These are phyloP conservation scores for Lepisosteus osseus DNA, from an alignment of 2,113 vertebrate genomes.

Conservation along the genomic window DNA sequence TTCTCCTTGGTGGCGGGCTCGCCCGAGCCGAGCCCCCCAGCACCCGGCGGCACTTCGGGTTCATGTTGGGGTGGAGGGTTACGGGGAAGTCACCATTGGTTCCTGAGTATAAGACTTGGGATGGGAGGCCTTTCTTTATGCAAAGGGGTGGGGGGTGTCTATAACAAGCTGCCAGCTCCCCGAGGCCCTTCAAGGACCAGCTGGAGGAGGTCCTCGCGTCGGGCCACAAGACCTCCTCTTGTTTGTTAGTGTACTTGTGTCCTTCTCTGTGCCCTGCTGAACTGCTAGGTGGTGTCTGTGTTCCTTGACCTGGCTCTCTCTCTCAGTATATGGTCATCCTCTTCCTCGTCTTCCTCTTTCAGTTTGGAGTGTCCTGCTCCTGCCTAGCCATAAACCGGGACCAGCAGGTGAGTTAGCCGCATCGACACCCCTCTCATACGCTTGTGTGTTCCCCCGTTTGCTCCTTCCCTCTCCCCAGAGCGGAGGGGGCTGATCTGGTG, in stretches of 20 bases:
- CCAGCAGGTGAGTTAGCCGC: conserved; percentile 78
- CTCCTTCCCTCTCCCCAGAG: not conserved
- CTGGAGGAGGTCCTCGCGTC: not conserved
- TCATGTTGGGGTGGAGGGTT: not conserved
- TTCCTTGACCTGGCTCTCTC: not conserved
- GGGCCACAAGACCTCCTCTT: no score
- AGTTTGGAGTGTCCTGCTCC: conserved; percentile 87
- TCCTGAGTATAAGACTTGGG: no score
- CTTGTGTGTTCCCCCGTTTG: not conserved
- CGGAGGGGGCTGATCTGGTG: no score
- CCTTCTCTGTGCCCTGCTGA: not conserved
- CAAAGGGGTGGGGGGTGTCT: no score
- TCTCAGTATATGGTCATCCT: conserved; percentile 88
- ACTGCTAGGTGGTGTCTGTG: no score
- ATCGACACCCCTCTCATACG: not conserved
- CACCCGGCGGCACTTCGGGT: no score
- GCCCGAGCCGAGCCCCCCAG: no score
- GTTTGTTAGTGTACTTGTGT: not conserved
- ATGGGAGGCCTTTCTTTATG: no score
- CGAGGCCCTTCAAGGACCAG: not conserved
- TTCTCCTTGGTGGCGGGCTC: conserved; percentile 2
- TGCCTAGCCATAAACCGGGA: conserved; percentile 79
- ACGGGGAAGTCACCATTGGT: no score
- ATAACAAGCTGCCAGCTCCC: no score
- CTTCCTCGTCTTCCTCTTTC: conserved; percentile 85